Conservation (phyloP, 2,113 vertebrate genomes). For the Gambusia affinis region DNA sequence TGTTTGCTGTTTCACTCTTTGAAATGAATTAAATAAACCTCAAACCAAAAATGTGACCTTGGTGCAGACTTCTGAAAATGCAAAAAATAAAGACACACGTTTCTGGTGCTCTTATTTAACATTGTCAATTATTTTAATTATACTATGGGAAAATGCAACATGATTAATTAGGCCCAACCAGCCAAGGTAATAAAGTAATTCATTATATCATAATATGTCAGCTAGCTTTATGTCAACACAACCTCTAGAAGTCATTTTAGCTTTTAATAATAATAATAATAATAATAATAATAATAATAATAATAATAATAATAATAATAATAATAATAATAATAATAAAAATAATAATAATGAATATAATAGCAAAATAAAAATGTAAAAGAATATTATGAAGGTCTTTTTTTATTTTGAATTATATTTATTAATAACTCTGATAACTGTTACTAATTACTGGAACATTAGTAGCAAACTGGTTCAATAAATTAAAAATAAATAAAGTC, state of each 20-base stretch:
- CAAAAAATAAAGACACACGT: slow-evolving; percentile 17
- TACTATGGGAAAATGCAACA: slow-evolving; percentile 25
- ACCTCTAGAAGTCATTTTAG: not conserved
- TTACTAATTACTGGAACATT: no score
- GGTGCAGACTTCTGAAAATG: slow-evolving; percentile 13
- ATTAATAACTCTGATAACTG: no score
- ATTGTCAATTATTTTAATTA: slow-evolving; percentile 4
- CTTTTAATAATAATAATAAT: no score
- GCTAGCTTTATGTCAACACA: slow-evolving; percentile 34
- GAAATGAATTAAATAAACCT: not conserved
- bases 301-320: no score
- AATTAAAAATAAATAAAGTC: no score
- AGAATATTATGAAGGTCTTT: no score
- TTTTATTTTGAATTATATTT: no score
- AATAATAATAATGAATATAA: no score
- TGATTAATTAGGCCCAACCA: slow-evolving; percentile 39
- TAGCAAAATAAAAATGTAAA: no score
- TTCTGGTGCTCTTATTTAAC: slow-evolving; percentile 9
- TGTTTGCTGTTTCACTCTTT: slow-evolving; percentile 3
- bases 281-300: no score
- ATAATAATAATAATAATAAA: no score
- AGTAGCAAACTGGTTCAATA: no score
- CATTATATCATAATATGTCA: slow-evolving; percentile 26
- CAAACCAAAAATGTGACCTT: slow-evolving; percentile 2
- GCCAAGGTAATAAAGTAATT: slow-evolving; percentile 34